Percentiles rank a stretch among this genome's conserved stretches.
Conservation (phyloP, 1,140 invertebrate species). For the Meloidogyne floridensis region DNA sequence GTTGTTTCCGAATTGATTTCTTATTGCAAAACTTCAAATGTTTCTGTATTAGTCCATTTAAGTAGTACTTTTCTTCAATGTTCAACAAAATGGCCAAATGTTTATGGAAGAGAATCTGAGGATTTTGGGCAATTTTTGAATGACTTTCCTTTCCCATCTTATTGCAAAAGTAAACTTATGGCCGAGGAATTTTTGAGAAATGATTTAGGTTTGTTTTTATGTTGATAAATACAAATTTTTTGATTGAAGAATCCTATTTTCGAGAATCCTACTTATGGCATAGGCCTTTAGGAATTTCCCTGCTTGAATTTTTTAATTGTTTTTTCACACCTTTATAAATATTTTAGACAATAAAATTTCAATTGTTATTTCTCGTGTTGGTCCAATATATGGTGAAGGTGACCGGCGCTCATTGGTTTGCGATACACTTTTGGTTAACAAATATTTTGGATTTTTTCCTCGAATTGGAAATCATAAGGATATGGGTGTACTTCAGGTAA, state of each 20-base stretch:
- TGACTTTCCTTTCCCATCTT: constrained; percentile 40
- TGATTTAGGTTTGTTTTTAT: not conserved
- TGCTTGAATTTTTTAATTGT: too few species aligned
- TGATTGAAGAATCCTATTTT: too few species aligned
- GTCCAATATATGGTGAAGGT: constrained; percentile 50
- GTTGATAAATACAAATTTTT: too few species aligned
- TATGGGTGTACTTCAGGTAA: constrained; percentile 48
- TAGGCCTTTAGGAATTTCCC: too few species aligned
- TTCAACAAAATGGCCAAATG: constrained; percentile 49
- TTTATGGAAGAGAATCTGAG: constrained; percentile 39
- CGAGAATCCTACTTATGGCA: too few species aligned
- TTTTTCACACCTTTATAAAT: too few species aligned
- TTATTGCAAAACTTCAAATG: constrained; percentile 22
- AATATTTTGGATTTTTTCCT: constrained; percentile 34
- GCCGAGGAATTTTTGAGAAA: constrained; percentile 44
- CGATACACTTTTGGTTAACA: constrained; percentile 33
- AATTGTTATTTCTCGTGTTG: constrained; percentile 40
- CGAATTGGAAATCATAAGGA: constrained; percentile 44
- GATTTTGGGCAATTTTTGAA: constrained; percentile 23
- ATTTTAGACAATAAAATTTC: constrained; percentile 21
- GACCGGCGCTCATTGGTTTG: constrained; percentile 46
- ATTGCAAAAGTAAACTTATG: constrained; percentile 47
- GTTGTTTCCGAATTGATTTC: constrained; percentile 38
- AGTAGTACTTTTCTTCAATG: constrained; percentile 47
- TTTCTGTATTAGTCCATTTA: constrained; percentile 39